Conservation (phyloP, 2,888 invertebrate genomes). For the Salpingus planirostris region DNA sequence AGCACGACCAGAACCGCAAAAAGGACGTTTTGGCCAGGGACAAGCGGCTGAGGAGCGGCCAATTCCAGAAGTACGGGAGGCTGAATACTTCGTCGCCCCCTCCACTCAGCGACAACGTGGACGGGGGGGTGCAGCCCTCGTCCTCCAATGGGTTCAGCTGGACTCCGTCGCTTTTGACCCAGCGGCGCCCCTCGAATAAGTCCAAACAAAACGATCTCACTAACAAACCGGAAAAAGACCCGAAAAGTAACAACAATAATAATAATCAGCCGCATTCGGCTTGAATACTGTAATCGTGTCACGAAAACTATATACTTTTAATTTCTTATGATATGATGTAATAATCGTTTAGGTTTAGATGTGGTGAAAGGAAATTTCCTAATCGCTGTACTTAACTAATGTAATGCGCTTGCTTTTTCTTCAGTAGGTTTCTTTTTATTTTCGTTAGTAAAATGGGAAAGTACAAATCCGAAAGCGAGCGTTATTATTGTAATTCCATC, state of each 20-base stretch:
- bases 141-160: constrained; percentile 35
- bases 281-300: constrained; percentile 13
- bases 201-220: constrained; percentile 26
- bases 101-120: constrained; percentile 26
- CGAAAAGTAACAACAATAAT: constrained; percentile 16
- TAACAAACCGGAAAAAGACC: constrained; percentile 34
- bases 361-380: too few relatives aligned
- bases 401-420: too few relatives aligned
- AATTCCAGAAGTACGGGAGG: constrained; percentile 7
- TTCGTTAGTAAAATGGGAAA: too few relatives aligned
- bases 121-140: constrained; percentile 21
- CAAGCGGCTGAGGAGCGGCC: constrained; percentile 12
- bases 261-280: constrained; percentile 25
- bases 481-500: constrained; percentile 5
- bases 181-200: constrained; percentile 26
- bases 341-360: neutral
- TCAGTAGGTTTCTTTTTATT: too few relatives aligned
- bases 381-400: too few relatives aligned
- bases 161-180: constrained; percentile 36
- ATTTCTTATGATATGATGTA: neutral
- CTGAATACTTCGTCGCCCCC: constrained; percentile 24
- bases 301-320: neutral
- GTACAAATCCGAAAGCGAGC: too few relatives aligned
- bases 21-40: constrained; percentile 20
- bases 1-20: constrained; percentile 30